A percentile compares a stretch with the other conserved stretches of the same genome.
phyloP scores from a whole-genome alignment of 1,140 invertebrate genomes.

The Sycophaga agraensis region DNA sequence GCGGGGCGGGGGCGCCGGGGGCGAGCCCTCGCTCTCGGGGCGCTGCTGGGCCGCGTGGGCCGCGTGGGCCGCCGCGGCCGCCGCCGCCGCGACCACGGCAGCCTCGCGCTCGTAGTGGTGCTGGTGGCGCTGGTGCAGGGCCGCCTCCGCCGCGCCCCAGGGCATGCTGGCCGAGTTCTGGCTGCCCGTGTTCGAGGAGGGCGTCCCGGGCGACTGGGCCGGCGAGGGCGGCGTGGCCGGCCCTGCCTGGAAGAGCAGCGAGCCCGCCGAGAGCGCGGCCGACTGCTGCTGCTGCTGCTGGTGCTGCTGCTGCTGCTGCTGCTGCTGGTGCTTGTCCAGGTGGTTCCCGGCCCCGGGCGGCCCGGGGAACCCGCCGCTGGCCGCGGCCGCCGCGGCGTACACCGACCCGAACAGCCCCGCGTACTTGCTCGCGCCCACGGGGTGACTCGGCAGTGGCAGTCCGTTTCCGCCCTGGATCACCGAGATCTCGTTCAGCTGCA shows the following conservation, averaged over 20 bases:
- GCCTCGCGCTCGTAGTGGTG: constrained; percentile 50
- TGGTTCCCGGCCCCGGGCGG: neutral
- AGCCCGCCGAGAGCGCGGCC: constrained; percentile 43
- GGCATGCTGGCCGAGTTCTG: constrained; percentile 49
- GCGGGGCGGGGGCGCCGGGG: constrained; percentile 43
- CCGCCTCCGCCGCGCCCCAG: constrained; percentile 37
- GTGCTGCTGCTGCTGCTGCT: neutral
- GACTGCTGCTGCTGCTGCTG: too few species aligned
- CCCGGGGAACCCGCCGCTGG: constrained; percentile 22
- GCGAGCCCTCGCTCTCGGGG: constrained; percentile 41
- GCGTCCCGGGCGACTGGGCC: constrained; percentile 46
- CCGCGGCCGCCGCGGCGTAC: constrained; percentile 45
- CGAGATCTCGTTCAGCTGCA: constrained; percentile 67
- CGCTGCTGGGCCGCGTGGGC: constrained; percentile 29
- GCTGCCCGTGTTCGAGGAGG: constrained; percentile 49
- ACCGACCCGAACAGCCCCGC: constrained; percentile 52
- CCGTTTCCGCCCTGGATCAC: constrained; percentile 63
- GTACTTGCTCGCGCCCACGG: constrained; percentile 49
- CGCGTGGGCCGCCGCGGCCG: constrained; percentile 6
- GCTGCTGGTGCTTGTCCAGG: constrained; percentile 4
- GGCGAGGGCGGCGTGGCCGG: constrained; percentile 40
- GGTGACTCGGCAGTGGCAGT: constrained; percentile 40
- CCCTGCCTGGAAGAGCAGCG: constrained; percentile 48
- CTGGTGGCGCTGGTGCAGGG: constrained; percentile 42
- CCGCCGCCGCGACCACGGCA: constrained; percentile 6